phyloP scores from a whole-genome alignment of 2,113 vertebrate genomes.

The Xyliphius kryptos region DNA sequence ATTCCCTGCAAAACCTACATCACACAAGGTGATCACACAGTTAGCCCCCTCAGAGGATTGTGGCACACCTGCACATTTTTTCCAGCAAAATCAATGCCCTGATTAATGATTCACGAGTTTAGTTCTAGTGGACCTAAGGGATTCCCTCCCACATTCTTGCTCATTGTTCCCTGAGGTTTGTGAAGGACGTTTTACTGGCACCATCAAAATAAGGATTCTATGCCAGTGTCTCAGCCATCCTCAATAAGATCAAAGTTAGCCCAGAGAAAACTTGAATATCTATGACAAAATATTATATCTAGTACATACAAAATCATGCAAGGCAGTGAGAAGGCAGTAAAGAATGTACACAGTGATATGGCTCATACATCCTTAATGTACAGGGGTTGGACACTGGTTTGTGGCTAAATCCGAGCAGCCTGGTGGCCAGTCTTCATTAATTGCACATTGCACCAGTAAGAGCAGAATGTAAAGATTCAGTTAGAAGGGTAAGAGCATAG shows the following conservation, averaged over 20 bases:
- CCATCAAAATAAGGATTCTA: not conserved
- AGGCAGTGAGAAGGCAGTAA: too few relatives aligned
- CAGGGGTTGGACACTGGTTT: too few relatives aligned
- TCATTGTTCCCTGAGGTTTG: not conserved
- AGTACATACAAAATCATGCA: too few relatives aligned
- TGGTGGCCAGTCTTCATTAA: too few relatives aligned
- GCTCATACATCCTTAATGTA: too few relatives aligned
- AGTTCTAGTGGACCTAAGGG: constrained; percentile 1
- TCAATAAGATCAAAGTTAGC: not conserved
- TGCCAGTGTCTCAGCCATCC: not conserved
- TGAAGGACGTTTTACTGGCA: not conserved
- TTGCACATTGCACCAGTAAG: too few relatives aligned
- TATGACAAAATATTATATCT: not conserved
- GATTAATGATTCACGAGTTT: constrained; percentile 23
- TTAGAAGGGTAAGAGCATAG: too few relatives aligned
- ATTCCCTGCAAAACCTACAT: not conserved
- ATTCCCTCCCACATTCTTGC: not conserved
- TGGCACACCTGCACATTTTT: constrained; percentile 20
- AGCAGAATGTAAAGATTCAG: too few relatives aligned
- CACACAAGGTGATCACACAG: constrained; percentile 16
- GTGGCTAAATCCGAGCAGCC: too few relatives aligned
- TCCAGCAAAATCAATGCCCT: constrained; percentile 25
- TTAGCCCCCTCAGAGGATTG: constrained; percentile 13
- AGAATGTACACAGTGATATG: too few relatives aligned
- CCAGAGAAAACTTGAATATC: not conserved